phyloP scores from a whole-genome alignment of 2,797 vertebrate genomes.

The Lutjanus argentimaculatus region DNA sequence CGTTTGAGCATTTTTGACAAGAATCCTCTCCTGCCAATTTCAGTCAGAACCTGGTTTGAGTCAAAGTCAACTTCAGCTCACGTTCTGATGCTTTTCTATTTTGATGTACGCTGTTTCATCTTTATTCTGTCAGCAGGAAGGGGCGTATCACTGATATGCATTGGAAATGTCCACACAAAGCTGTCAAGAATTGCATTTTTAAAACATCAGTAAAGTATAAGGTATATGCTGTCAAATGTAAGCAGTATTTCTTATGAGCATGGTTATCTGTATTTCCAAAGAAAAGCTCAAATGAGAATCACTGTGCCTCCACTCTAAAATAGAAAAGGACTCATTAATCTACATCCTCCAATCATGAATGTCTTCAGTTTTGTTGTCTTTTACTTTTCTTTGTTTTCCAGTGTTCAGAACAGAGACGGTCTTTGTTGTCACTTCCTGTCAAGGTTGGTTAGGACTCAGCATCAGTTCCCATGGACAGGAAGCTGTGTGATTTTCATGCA shows the following conservation, averaged over 20 bases:
- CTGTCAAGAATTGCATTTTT: conserved; percentile 71
- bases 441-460: conserved; percentile 91
- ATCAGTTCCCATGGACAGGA: conserved; percentile 88
- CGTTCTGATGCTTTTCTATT: conserved; percentile 67
- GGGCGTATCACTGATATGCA: conserved; percentile 49
- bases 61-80: conserved; percentile 66
- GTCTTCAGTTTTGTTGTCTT: conserved; percentile 67
- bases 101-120: conserved; percentile 75
- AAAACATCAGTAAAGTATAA: conserved; percentile 65
- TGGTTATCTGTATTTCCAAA: conserved; percentile 43
- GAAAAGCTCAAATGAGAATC: conserved; percentile 26
- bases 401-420: conserved; percentile 88
- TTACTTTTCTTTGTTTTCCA: conserved; percentile 86
- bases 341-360: conserved; percentile 48
- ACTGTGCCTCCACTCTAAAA: conserved; percentile 19
- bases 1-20: conserved; percentile 56
- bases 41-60: conserved; percentile 68
- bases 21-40: conserved; percentile 70
- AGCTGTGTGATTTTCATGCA: conserved; percentile 84
- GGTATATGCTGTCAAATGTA: conserved; percentile 59
- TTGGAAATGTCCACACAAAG: conserved; percentile 59
- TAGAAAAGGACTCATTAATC: conserved; percentile 58
- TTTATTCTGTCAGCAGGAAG: conserved; percentile 65
- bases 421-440: conserved; percentile 96
- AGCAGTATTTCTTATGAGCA: conserved; percentile 34